Percentiles rank a stretch among this genome's conserved stretches.
Evolutionary conservation across 2,113 vertebrate genomes (phyloP).

Genomic region (Cryptomyrus ogoouensis): DNA sequence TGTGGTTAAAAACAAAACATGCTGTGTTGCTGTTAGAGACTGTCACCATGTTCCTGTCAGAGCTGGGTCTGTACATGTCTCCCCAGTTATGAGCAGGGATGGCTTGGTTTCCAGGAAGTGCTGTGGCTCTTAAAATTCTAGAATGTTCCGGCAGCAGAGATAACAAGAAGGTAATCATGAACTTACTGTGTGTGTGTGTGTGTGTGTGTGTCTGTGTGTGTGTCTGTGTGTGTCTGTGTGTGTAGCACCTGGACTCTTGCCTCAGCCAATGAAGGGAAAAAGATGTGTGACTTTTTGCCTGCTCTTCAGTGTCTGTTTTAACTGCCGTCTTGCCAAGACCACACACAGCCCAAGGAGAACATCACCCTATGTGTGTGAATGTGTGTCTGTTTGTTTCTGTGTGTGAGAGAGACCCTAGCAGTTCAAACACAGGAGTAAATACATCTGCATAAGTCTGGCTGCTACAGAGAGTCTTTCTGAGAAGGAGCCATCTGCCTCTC

Average conservation of each 20-base stretch:
- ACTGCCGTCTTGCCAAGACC: not conserved
- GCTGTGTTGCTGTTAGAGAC: not conserved
- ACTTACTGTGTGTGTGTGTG: not conserved
- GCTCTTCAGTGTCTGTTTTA: not conserved
- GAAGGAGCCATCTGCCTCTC: not conserved
- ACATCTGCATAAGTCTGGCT: not conserved
- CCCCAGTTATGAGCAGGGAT: not conserved
- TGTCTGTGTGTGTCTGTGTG: not conserved
- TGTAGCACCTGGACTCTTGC: not conserved
- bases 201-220: not conserved
- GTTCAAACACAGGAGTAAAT: not conserved
- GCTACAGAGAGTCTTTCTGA: not conserved
- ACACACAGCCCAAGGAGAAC: not conserved
- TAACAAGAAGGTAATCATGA: not conserved
- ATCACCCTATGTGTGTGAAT: not conserved
- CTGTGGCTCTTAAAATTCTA: not conserved
- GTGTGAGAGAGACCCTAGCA: not conserved
- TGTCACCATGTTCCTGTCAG: not conserved
- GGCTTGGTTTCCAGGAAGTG: not conserved
- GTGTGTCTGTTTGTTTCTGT: not conserved
- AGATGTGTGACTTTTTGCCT: not conserved
- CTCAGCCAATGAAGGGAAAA: not conserved
- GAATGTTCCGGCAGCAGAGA: not conserved
- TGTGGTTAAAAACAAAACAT: not conserved
- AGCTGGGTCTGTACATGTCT: not conserved